A percentile compares a stretch with the other conserved stretches of the same genome.
Evolutionary conservation across 2,888 invertebrate species (phyloP).

Genomic region (Drosophila birchii): DNA sequence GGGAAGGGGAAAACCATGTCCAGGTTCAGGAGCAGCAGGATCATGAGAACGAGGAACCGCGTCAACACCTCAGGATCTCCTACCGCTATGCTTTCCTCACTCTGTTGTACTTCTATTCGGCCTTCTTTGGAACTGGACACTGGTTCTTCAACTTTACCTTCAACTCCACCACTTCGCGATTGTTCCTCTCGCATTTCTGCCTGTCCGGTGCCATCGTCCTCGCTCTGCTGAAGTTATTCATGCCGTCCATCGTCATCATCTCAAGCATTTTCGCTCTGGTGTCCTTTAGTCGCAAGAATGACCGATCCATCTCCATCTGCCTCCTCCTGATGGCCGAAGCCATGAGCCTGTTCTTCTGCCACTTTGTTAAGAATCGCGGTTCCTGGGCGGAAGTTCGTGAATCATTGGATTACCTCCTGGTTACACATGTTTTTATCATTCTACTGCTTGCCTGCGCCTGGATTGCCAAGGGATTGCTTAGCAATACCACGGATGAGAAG

Average conservation of each 20-base stretch:
- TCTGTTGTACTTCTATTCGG: slow-evolving; percentile 91
- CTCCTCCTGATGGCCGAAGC: slow-evolving; percentile 92
- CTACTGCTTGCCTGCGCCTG: slow-evolving; percentile 17
- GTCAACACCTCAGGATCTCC: slow-evolving; percentile 48
- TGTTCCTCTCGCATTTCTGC: slow-evolving; percentile 95
- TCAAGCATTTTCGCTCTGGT: slow-evolving; percentile 70
- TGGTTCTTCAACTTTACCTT: slow-evolving; percentile 98
- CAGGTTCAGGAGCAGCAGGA: not conserved
- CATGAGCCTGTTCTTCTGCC: slow-evolving; percentile 94
- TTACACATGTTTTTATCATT: slow-evolving; percentile 27
- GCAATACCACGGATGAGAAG: slow-evolving; percentile 6
- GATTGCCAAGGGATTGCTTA: slow-evolving; percentile 12
- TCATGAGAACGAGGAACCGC: not conserved
- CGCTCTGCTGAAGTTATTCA: slow-evolving; percentile 92
- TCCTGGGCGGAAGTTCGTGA: slow-evolving; percentile 98
- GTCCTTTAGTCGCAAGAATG: slow-evolving; percentile 57
- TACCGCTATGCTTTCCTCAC: slow-evolving; percentile 85
- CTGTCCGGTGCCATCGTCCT: slow-evolving; percentile 92
- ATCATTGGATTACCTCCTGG: slow-evolving; percentile 23
- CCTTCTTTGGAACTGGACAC: slow-evolving; percentile 98
- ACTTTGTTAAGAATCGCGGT: slow-evolving; percentile 93
- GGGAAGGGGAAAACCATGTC: slow-evolving; percentile 32
- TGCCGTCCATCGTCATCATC: slow-evolving; percentile 90
- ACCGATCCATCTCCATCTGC: slow-evolving; percentile 87
- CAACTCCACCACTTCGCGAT: slow-evolving; percentile 95